These are phyloP conservation scores for Leucoma salicis DNA, from an alignment of 2,888 invertebrate genomes.

Conservation along the genomic window DNA sequence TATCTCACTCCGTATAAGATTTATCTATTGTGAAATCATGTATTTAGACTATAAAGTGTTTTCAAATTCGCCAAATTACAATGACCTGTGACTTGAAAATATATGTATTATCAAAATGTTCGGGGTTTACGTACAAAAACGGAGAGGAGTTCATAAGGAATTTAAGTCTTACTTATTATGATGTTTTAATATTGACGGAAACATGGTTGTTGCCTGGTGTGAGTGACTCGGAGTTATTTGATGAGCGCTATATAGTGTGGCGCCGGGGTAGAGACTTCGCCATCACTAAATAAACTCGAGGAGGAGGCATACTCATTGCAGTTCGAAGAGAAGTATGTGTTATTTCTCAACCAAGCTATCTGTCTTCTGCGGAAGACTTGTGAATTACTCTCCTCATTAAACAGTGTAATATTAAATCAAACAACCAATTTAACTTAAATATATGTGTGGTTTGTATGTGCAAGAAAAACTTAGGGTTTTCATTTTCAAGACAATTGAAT, in stretches of 20 bases:
- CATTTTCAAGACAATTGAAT: too few species aligned
- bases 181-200: background rate
- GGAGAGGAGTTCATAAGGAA: background rate
- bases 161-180: background rate
- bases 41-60: too few species aligned
- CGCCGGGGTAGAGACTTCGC: background rate
- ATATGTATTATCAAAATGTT: too few species aligned
- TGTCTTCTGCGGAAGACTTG: too few species aligned
- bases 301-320: background rate
- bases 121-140: too few species aligned
- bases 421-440: background rate
- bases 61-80: too few species aligned
- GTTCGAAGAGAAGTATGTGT: too few species aligned
- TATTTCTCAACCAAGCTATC: too few species aligned
- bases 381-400: background rate
- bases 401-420: background rate
- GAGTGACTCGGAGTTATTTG: background rate
- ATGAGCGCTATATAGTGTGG: background rate
- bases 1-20: too few species aligned
- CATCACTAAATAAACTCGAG: background rate
- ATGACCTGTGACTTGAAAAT: too few species aligned
- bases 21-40: too few species aligned
- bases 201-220: background rate
- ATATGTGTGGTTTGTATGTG: background rate
- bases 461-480: background rate